Evolutionary conservation across 2,113 vertebrate species (phyloP), one percentile per base, ranked within the genome.

Genomic region (Chionodraco myersi): DNA sequence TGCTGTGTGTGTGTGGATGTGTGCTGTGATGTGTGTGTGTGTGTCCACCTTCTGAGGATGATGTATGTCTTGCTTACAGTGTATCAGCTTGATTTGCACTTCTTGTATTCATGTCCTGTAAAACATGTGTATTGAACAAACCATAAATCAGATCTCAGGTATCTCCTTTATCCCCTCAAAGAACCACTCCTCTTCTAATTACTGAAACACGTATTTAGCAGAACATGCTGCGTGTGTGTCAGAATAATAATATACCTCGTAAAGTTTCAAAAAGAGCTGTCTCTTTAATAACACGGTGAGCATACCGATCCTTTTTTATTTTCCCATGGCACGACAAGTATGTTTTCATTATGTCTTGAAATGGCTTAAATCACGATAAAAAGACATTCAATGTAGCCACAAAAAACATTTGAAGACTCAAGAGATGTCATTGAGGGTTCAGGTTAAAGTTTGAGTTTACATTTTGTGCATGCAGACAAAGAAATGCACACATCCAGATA

Each of bases 101-200:
- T n/a, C 1, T 51, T 8, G 2, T 11, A 4, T 3, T 2, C 15
- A 23, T 12, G 15, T 2, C 0, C 13, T n/a, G 21, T 26, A 11
- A 51, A 5, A 45, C 47, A 14, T 30, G 3, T 30, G 2, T 2
- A 30, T 30, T 30, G 26, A 30, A 30, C 26, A 30, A 30, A 30
- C 26, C 26, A 30, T 3, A 30, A 30, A 30, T 30, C 26, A 30
- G 26, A 30, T 30, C 3, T 30, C 26, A 30, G 0, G 26, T 30
- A 30, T 3, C 26, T 7, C 36, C 36, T 41, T 41, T 41, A 41
- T 41, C 6, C 36, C 36, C 8, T 52, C 1, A 30, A 51, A 48
- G 30, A 79, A 54, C 26, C 64, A 36, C 52, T 54, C 57, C 47
- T 14, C n/a, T n/a, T n/a, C n/a, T n/a, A n/a, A n/a, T n/a, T n/a